Percentiles rank a stretch among this genome's conserved stretches.
Conservation (phyloP, 2,113 vertebrate species). For the Hiodon tergisus region DNA sequence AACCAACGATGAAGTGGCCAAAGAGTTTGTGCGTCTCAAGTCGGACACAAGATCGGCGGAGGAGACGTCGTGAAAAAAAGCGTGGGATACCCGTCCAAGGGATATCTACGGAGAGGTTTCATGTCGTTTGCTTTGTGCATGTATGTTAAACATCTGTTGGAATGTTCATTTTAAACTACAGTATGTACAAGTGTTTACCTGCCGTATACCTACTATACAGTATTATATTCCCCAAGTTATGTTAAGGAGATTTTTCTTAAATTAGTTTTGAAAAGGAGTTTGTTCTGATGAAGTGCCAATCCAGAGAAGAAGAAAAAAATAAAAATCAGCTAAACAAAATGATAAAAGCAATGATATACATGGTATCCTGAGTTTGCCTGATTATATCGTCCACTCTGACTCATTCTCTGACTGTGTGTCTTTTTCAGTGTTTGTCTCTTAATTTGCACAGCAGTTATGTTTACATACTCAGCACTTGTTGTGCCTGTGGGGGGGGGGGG, state of each 20-base stretch:
- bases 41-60: constrained; percentile 82
- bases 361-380: constrained; percentile 67
- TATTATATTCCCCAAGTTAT: constrained; percentile 77
- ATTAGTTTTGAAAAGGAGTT: constrained; percentile 79
- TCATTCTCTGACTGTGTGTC: constrained; percentile 56
- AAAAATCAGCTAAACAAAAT: constrained; percentile 57
- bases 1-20: constrained; percentile 90
- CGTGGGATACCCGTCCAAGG: constrained; percentile 16
- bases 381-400: constrained; percentile 63
- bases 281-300: constrained; percentile 98
- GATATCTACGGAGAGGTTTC: constrained; percentile 36
- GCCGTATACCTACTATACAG: constrained; percentile 74
- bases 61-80: constrained; percentile 65
- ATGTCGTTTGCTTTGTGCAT: constrained; percentile 80
- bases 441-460: constrained; percentile 47
- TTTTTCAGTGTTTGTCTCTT: constrained; percentile 57
- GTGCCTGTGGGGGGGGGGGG: too few relatives aligned
- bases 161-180: constrained; percentile 85
- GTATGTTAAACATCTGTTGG: constrained; percentile 89
- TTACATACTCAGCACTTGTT: constrained; percentile 50
- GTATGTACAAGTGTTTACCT: constrained; percentile 87
- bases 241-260: constrained; percentile 72
- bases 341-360: constrained; percentile 48
- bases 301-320: constrained; percentile 57
- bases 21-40: constrained; percentile 96